These are phyloP conservation scores for Microplitis manilae DNA, from an alignment of 2,888 invertebrate species.

Conservation along the genomic window DNA sequence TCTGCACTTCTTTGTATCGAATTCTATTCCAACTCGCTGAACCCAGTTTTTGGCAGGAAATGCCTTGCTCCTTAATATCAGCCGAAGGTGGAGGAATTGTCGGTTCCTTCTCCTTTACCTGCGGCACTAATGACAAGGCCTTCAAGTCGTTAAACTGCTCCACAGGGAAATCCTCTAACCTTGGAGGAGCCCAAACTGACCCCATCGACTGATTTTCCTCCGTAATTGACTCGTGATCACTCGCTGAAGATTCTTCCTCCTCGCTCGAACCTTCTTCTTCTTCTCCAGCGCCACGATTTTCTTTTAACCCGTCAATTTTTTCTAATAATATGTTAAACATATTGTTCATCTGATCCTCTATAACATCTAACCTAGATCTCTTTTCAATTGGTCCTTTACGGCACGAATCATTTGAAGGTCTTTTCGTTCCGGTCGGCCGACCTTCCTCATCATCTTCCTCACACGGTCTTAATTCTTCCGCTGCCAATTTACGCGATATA, in stretches of 20 bases:
- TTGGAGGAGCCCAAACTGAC: neutral
- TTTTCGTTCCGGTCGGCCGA: too few relatives aligned
- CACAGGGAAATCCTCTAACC: neutral
- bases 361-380: neutral
- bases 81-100: neutral
- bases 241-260: neutral
- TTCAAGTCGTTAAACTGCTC: neutral
- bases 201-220: neutral
- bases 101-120: neutral
- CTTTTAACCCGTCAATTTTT: neutral
- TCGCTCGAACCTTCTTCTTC: neutral
- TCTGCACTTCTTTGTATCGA: neutral
- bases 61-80: neutral
- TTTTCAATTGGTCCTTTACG: neutral
- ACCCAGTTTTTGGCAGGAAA: neutral
- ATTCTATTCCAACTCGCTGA: neutral
- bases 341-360: neutral
- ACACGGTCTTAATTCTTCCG: neutral
- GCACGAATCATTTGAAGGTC: too few relatives aligned
- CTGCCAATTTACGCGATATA: neutral
- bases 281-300: neutral
- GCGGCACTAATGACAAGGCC: neutral
- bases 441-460: neutral
- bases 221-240: neutral
- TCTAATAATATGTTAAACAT: neutral